Evolutionary conservation across 2,797 vertebrate species (phyloP), one percentile per base, ranked within the genome.

Genomic region (Platyrinchus mystaceus): DNA sequence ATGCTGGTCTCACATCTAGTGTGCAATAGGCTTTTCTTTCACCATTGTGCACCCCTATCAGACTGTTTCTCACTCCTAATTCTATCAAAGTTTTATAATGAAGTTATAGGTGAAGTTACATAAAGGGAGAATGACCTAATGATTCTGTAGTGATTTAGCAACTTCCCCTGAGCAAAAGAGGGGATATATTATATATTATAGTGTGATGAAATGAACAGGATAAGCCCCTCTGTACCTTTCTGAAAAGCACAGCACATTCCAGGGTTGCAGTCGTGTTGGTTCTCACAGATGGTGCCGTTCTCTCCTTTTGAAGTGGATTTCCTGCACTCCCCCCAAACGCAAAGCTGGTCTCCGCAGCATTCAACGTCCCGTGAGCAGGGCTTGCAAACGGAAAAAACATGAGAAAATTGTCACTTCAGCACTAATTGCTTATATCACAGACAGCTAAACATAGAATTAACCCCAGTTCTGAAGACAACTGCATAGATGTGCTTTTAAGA

Each of bases 191-290:
- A 30, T 30, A 19, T 30, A 19, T 52, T 52, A 30, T 12, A 30
- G 50, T 52, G 28, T 52, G 50, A 19, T 7, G 27, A 27, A 59
- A 49, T 9, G 16, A 56, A 20, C 3, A 37, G 64, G 64, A 14
- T 41, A 24, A 28, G 34, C 26, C 59, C 18, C 55, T 8, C 60
- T 49, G 68, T 97, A 99, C 99, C 98, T 98, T 98, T 98, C 91
- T 99, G 98, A 75, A 99, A 98, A 74, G 99, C 98, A 74, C 99
- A 99, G 97, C 99, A 99, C 27, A 98, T 98, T 9, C 99, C 98
- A 0, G 97, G 94, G 78, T 89, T 98, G 96, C 99, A 99, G 95
- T 99, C 98, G 0, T 93, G 97, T 95, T 99, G 99, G 95, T 93
- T 97, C 59, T 99, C 98, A 87, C 99, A 99, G 60, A 99, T 99